A percentile compares a stretch with the other conserved stretches of the same genome.
phyloP scores from a whole-genome alignment of 2,888 invertebrate genomes.

The Phanerotoma sp. region DNA sequence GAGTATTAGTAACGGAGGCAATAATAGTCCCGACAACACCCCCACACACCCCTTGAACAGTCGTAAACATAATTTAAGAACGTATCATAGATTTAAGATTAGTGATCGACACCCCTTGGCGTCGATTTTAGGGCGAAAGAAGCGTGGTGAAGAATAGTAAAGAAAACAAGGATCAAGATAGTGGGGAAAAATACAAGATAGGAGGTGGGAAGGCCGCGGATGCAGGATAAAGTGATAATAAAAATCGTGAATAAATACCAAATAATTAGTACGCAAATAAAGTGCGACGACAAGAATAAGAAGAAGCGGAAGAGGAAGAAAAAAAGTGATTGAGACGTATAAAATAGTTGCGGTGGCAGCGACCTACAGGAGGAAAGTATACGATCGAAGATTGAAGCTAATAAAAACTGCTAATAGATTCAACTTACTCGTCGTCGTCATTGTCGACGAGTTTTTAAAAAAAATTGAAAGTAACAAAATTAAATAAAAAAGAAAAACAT shows the following conservation, averaged over 20 bases:
- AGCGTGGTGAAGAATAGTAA: slow-evolving; percentile 53
- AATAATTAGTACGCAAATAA: slow-evolving; percentile 20
- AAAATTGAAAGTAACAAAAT: slow-evolving; percentile 42
- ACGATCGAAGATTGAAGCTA: slow-evolving; percentile 13
- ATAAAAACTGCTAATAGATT: slow-evolving; percentile 51
- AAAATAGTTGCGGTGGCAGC: slow-evolving; percentile 32
- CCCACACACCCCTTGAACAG: slow-evolving; percentile 42
- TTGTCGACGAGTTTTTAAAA: slow-evolving; percentile 63
- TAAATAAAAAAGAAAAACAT: slow-evolving; percentile 56
- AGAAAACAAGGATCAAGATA: slow-evolving; percentile 33
- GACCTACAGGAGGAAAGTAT: slow-evolving; percentile 44
- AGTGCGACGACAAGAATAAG: slow-evolving; percentile 34
- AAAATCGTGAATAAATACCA: no score
- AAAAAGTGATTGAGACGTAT: slow-evolving; percentile 28
- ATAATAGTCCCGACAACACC: slow-evolving; percentile 43
- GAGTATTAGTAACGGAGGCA: slow-evolving; percentile 33
- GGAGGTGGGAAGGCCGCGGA: slow-evolving; percentile 34
- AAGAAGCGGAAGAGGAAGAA: no score
- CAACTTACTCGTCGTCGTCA: slow-evolving; percentile 62
- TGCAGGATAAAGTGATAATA: slow-evolving; percentile 30
- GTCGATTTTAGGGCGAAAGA: slow-evolving; percentile 52
- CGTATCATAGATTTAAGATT: slow-evolving; percentile 46
- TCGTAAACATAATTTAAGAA: slow-evolving; percentile 46
- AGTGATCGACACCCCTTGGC: slow-evolving; percentile 47
- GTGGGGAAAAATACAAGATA: slow-evolving; percentile 30